Conservation (phyloP, 2,797 vertebrate genomes). For the Podarcis lilfordi region DNA sequence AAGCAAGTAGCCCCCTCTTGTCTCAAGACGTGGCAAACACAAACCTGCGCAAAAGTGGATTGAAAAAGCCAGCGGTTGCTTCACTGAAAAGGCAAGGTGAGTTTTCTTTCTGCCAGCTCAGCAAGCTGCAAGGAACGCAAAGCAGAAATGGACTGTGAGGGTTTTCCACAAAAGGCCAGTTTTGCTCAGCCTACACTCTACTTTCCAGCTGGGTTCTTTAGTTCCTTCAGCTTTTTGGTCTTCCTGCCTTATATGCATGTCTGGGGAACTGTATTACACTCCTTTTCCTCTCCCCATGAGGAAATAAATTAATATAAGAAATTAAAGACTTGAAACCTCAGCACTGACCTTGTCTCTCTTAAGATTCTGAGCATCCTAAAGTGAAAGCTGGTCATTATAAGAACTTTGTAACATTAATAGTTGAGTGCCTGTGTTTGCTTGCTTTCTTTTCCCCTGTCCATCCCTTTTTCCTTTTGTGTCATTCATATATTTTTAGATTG, state of each 20-base stretch:
- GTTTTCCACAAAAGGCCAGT: not conserved
- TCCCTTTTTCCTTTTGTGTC: no score
- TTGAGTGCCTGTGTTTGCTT: no score
- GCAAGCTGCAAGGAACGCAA: not conserved
- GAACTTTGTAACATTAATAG: no score
- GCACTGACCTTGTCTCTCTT: not conserved
- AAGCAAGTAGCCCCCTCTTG: slow-evolving; percentile 49
- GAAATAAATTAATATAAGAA: no score
- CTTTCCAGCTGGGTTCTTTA: not conserved
- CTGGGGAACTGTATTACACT: no score
- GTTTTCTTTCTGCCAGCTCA: not conserved
- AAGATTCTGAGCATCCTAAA: not conserved
- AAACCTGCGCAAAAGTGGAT: slow-evolving; percentile 68
- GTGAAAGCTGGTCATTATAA: not conserved
- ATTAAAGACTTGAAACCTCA: not conserved
- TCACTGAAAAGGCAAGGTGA: slow-evolving; percentile 77
- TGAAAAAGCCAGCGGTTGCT: slow-evolving; percentile 71
- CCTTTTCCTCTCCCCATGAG: no score
- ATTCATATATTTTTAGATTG: no score
- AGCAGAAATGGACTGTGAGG: not conserved
- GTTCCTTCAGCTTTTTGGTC: not conserved
- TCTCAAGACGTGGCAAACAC: slow-evolving; percentile 63
- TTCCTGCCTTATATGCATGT: not conserved
- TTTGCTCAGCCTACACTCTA: not conserved
- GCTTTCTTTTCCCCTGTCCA: no score